Evolutionary conservation across 2,797 vertebrate genomes (phyloP), one percentile per base, ranked within the genome.

Genomic region (Neosilurus mollespiculum): DNA sequence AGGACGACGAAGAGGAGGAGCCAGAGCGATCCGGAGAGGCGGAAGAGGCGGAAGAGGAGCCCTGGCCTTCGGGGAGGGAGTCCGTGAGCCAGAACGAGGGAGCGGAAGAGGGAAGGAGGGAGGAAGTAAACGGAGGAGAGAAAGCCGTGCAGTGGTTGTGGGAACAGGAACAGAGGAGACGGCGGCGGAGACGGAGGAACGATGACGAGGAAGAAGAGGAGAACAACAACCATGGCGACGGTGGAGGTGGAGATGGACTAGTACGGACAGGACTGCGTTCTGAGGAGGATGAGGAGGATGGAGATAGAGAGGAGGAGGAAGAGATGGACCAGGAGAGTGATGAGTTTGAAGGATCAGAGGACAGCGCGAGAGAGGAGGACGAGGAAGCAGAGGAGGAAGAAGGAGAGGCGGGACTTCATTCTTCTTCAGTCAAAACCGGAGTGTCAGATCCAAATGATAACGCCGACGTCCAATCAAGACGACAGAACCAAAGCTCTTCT

Each of bases 301-400:
- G 92, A 0, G 90, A 91, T n/a, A 89, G 92, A 12, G 97, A 98
- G 78, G 97, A 96, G 0, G 97, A 98, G 89, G 97, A 97, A 87
- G 98, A 99, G 90, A 99, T 99, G 98, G 98, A 99, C 94, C 98
- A 99, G 93, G 97, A 99, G 92, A 99, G 98, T 78, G 98, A 99
- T 91, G 97, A 99, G 82, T 99, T 98, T 91, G 97, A 99, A 89
- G 97, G 96, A 77, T 98, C 97, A 18, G 97, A 94, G 11, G 98
- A 98, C 91, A 98, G 97, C 82, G 96, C 95, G 84, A 95, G 96
- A 90, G 98, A 98, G 89, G 97, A 98, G 87, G 95, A 95, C 79
- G 95, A 96, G 84, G 95, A 95, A 56, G 96, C 96, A 83, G 97
- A 98, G 85, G 97, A 97, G 83, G 96, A 95, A 9, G 93, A 91